Evolutionary conservation across 2,797 vertebrate species (phyloP).

Genomic region (Sebastes nivosus): DNA sequence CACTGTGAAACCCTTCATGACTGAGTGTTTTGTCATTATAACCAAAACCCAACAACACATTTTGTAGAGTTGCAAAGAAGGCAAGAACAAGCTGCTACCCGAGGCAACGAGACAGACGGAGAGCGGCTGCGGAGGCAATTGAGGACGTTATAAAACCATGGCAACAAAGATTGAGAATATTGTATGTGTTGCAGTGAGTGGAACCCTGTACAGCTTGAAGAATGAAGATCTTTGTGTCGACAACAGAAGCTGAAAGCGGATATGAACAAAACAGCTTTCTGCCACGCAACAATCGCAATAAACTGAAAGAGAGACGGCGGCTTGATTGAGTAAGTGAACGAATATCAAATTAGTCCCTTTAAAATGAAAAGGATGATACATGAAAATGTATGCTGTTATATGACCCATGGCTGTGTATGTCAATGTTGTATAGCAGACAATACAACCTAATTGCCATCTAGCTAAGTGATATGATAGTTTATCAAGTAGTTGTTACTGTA

Average conservation of each 20-base stretch:
- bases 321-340: neutral
- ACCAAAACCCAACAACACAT: neutral
- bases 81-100: constrained; percentile 5
- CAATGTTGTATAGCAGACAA: neutral
- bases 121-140: neutral
- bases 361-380: neutral
- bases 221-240: neutral
- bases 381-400: neutral
- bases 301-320: neutral
- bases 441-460: neutral
- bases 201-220: neutral
- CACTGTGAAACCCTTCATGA: neutral
- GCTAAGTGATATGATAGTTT: neutral
- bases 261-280: neutral
- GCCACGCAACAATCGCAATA: neutral
- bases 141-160: constrained; percentile 1
- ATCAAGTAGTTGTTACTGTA: neutral
- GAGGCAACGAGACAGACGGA: neutral
- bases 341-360: neutral
- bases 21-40: neutral
- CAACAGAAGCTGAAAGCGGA: neutral
- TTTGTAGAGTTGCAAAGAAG: neutral
- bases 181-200: neutral
- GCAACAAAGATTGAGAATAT: constrained; percentile 1
- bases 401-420: neutral